A percentile compares a stretch with the other conserved stretches of the same genome.
Conservation (phyloP, 1,140 invertebrate genomes). For the Palaemon carinicauda region DNA sequence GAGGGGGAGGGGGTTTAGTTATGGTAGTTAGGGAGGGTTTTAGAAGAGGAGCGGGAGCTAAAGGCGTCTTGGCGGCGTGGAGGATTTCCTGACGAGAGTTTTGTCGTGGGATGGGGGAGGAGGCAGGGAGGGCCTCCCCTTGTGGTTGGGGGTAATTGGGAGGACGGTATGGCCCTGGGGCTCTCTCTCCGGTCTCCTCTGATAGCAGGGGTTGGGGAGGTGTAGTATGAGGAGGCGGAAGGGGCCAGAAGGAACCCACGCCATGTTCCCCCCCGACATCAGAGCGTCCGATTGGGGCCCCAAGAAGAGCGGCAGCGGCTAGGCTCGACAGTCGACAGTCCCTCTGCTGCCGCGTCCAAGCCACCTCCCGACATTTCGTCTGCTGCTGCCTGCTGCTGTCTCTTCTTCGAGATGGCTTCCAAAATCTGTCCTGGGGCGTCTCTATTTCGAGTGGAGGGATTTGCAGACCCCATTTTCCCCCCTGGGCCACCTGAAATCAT, state of each 20-base stretch:
- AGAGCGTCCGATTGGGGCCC: not conserved
- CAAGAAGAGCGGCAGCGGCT: not conserved
- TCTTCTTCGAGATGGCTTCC: no score
- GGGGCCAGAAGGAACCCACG: slow-evolving; percentile 29
- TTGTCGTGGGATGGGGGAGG: not conserved
- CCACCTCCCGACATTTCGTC: no score
- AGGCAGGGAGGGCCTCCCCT: not conserved
- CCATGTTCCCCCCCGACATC: not conserved
- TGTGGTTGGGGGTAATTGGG: no score
- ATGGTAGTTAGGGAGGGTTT: not conserved
- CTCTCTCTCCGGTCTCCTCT: no score
- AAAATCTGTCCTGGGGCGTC: no score
- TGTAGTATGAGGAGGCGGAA: not conserved
- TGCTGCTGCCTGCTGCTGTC: no score
- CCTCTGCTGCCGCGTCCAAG: no score
- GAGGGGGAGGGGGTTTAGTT: not conserved
- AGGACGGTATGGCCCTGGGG: not conserved
- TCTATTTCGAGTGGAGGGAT: no score
- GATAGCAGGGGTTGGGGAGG: not conserved
- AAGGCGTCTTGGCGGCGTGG: slow-evolving; percentile 40
- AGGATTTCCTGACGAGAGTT: slow-evolving; percentile 15
- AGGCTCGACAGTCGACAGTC: no score
- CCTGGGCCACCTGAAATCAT: no score
- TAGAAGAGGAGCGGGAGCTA: not conserved
- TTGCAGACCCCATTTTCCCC: no score